These are phyloP conservation scores for Acanthopagrus latus DNA, from an alignment of 2,797 vertebrate genomes.

Conservation along the genomic window DNA sequence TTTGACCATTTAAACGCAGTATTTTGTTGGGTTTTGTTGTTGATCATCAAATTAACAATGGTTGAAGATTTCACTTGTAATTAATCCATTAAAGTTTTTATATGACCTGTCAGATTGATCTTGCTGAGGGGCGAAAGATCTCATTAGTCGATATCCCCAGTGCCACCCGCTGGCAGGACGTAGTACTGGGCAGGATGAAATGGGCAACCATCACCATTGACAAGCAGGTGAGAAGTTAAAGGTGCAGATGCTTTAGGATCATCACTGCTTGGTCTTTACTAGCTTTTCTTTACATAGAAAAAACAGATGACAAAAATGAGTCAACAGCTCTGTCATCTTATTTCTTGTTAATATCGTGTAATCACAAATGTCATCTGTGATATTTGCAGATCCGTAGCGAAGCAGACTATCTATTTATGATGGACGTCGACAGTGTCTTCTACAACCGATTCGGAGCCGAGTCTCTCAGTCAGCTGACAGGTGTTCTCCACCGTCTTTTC, in stretches of 20 bases:
- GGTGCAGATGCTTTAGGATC: no score
- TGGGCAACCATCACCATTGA: conserved; percentile 61
- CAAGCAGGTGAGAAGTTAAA: conserved; percentile 32
- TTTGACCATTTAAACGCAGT: no score
- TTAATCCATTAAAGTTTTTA: not conserved
- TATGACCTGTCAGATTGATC: conserved; percentile 26
- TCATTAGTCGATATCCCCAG: conserved; percentile 41
- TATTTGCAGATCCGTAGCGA: conserved; percentile 61
- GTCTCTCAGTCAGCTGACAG: conserved; percentile 79
- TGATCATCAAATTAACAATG: not conserved
- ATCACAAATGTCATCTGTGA: not conserved
- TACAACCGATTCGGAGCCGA: conserved; percentile 81
- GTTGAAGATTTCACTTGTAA: not conserved
- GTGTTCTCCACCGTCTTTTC: conserved; percentile 84
- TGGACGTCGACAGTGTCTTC: conserved; percentile 77
- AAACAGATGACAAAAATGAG: no score
- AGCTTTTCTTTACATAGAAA: not conserved
- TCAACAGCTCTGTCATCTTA: not conserved
- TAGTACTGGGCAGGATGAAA: conserved; percentile 66
- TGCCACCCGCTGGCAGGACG: conserved; percentile 64
- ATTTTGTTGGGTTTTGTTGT: no score
- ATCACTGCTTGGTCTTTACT: not conserved
- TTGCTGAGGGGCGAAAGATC: conserved; percentile 40
- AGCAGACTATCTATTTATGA: conserved; percentile 76
- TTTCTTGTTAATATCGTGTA: not conserved